Conservation (phyloP, 1,140 invertebrate genomes). For the Lineus longissimus region DNA sequence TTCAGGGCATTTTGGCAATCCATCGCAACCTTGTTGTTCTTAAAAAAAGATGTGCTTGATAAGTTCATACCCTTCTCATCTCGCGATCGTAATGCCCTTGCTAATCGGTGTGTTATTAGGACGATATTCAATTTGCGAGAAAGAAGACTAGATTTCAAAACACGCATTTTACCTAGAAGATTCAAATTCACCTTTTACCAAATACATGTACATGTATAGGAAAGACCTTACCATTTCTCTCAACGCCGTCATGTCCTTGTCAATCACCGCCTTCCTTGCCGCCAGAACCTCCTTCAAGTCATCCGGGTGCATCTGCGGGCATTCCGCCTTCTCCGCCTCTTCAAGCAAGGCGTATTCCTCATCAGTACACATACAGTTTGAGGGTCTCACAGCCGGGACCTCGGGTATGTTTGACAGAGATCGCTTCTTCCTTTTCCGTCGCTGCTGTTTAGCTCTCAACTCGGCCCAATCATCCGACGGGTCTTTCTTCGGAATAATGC, state of each 20-base stretch:
- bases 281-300: slow-evolving; percentile 9
- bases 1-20: background rate
- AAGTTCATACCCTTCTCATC: no score
- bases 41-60: background rate
- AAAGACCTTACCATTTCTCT: background rate
- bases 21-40: background rate
- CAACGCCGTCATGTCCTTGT: background rate
- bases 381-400: background rate
- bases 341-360: background rate
- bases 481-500: background rate
- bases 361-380: background rate
- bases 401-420: background rate
- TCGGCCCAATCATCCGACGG: background rate
- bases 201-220: background rate
- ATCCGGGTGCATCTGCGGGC: slow-evolving; percentile 7
- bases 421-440: background rate
- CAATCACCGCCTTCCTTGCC: background rate
- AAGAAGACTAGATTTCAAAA: background rate
- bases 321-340: background rate
- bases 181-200: background rate
- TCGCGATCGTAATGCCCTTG: no score
- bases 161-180: background rate
- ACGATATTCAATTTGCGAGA: no score
- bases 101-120: no score
- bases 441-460: background rate